phyloP scores from a whole-genome alignment of 2,888 invertebrate species.

The Trilocha varians region DNA sequence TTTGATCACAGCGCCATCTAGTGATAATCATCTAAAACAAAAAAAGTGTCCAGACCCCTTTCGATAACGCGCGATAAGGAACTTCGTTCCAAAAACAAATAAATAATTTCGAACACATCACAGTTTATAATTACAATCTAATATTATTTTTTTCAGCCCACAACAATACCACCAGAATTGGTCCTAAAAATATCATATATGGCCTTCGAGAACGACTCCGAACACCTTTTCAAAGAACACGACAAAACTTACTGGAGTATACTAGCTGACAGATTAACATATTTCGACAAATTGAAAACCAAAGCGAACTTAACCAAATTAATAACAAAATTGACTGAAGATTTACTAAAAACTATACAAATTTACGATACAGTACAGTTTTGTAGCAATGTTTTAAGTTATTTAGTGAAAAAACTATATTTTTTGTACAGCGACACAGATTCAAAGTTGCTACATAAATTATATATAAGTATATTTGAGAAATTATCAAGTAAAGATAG shows the following conservation, averaged over 20 bases:
- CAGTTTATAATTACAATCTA: neutral
- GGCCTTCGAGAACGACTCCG: conserved; percentile 42
- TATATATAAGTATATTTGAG: conserved; percentile 35
- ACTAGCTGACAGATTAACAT: conserved; percentile 40
- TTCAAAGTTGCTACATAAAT: conserved; percentile 27
- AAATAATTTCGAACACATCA: too few relatives aligned
- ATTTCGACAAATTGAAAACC: conserved; percentile 41
- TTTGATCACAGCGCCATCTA: too few relatives aligned
- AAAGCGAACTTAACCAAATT: conserved; percentile 36
- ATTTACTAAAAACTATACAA: conserved; percentile 34
- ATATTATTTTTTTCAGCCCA: conserved; percentile 32
- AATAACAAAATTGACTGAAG: conserved; percentile 40
- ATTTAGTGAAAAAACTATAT: conserved; percentile 45
- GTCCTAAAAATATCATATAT: conserved; percentile 51
- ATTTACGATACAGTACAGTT: conserved; percentile 46
- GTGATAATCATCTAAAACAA: too few relatives aligned
- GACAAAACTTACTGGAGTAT: conserved; percentile 57
- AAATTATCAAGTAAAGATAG: conserved; percentile 29
- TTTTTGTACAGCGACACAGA: conserved; percentile 31
- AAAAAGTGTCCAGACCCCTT: too few relatives aligned
- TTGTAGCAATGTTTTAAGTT: conserved; percentile 32
- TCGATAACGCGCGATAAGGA: too few relatives aligned
- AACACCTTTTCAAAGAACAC: conserved; percentile 37
- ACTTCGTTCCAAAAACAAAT: too few relatives aligned
- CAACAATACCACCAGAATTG: conserved; percentile 36